These are phyloP conservation scores for Eilema griseolum DNA, from an alignment of 2,888 invertebrate genomes.

Conservation along the genomic window DNA sequence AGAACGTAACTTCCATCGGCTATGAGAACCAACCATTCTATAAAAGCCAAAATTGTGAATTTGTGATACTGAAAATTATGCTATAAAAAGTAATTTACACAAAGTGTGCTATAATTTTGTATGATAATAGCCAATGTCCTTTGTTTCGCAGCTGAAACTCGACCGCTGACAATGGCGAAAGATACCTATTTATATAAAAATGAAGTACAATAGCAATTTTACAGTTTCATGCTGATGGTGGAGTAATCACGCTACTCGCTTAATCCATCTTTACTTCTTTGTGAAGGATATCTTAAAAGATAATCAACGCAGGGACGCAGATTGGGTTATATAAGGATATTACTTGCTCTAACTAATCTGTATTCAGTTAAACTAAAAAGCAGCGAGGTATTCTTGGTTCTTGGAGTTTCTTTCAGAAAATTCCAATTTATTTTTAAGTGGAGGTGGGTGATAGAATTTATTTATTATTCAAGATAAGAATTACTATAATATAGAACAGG, in stretches of 20 bases:
- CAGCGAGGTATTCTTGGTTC: neutral
- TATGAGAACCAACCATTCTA: neutral
- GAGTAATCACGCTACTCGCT: too few relatives aligned
- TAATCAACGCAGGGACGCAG: neutral
- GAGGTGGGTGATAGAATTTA: neutral
- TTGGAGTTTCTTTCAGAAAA: neutral
- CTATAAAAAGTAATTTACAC: slow-evolving; percentile 7
- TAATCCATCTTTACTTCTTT: neutral
- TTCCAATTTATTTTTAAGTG: neutral
- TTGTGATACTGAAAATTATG: neutral
- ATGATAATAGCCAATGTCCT: neutral
- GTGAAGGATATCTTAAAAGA: neutral
- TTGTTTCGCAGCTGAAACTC: slow-evolving; percentile 8
- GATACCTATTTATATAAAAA: slow-evolving; percentile 1
- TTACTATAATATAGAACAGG: neutral
- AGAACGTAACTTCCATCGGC: neutral
- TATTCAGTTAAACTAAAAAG: neutral
- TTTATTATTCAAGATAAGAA: neutral
- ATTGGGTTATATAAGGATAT: neutral
- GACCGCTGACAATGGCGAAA: neutral
- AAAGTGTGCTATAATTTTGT: slow-evolving; percentile 9
- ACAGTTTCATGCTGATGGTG: neutral
- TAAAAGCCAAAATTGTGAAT: slow-evolving; percentile 1
- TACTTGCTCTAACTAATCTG: neutral
- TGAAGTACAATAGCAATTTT: slow-evolving; percentile 20